phyloP scores from a whole-genome alignment of 2,113 vertebrate genomes.

The Gasterosteus aculeatus region DNA sequence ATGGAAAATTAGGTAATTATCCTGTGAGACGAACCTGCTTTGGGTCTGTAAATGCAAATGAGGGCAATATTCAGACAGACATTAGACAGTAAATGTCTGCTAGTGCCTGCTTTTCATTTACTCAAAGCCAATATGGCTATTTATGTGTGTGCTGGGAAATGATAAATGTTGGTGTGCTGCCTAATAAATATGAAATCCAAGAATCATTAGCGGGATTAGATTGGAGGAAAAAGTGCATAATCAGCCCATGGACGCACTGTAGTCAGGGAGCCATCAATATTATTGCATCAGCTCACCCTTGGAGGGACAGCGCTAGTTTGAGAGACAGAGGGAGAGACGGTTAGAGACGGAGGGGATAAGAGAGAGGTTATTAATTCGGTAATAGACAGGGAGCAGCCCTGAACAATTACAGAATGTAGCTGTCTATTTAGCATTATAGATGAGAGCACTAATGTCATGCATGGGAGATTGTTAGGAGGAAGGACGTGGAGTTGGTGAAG shows the following conservation, averaged over 20 bases:
- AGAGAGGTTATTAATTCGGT: slow-evolving; percentile 48
- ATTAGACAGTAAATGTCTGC: slow-evolving; percentile 45
- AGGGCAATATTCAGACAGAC: slow-evolving; percentile 40
- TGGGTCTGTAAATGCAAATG: slow-evolving; percentile 10
- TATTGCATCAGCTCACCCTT: slow-evolving; percentile 31
- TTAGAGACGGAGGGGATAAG: slow-evolving; percentile 1
- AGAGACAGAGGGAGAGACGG: slow-evolving; percentile 22
- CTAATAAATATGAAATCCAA: slow-evolving; percentile 74
- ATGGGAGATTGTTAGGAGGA: slow-evolving; percentile 20
- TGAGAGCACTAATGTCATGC: slow-evolving; percentile 17
- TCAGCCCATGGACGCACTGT: slow-evolving; percentile 58
- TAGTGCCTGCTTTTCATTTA: slow-evolving; percentile 57
- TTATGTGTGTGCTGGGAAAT: slow-evolving; percentile 63
- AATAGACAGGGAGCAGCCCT: slow-evolving; percentile 41
- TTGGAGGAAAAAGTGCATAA: slow-evolving; percentile 68
- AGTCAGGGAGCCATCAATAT: slow-evolving; percentile 54
- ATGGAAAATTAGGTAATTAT: slow-evolving; percentile 16
- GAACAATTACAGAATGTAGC: slow-evolving; percentile 54
- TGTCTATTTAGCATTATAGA: slow-evolving; percentile 58
- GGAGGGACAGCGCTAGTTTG: slow-evolving; percentile 26
- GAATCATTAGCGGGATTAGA: slow-evolving; percentile 75
- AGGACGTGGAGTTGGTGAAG: slow-evolving; percentile 17
- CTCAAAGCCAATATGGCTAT: slow-evolving; percentile 62
- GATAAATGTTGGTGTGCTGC: slow-evolving; percentile 54
- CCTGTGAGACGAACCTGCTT: slow-evolving; percentile 42